Base-by-base conservation (phyloP, 2,113 vertebrate genomes). In the Climacteris rufus region DNA sequence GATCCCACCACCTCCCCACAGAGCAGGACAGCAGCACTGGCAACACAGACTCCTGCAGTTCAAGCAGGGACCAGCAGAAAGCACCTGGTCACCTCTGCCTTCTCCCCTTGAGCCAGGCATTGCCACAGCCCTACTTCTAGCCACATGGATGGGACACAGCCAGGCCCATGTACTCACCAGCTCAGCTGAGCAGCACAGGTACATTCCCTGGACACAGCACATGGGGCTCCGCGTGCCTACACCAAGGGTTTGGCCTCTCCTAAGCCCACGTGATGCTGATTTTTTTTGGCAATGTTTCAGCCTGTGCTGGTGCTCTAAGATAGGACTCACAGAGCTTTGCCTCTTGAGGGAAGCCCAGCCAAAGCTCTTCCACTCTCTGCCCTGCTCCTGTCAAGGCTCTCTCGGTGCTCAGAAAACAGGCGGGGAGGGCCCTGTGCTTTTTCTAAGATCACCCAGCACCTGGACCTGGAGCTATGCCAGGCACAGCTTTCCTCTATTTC, bases 1-100 rank as follows among this genome's bases (percentile, higher is more conserved):
- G 14, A 64, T 17, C 12, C n/a, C 45, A 49, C 11, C 2, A 0
- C 3, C 17, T 42, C 33, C 5, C 18, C 24, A 53, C 0, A 47
- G 44, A 59, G 28, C 20, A 53, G 47, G 35, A 60, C 22, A 68
- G 50, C 53, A 53, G 27, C 16, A 15, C 9, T 8, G 44, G 15
- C 31, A 64, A 22, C 27, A 44, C 1, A 0, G 37, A 45, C 42
- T 45, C 42, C 52, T 44, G 28, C 30, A 56, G 8, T 22, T 21
- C 11, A 13, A n/a, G 27, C 15, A 57, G 39, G 15, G 11, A 68
- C 1, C 4, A 33, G n/a, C 15, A 94, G 25, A 66, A 47, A 63
- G 37, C 37, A 68, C 31, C 15, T 35, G n/a, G 11, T 21, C 28
- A 37, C 60, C 56, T 57, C 25, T 50, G 18, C 7, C 14, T 59